Evolutionary conservation across 64 coral and sea anemone species (phyloP).

Genomic region (Pachyseris speciosa): DNA sequence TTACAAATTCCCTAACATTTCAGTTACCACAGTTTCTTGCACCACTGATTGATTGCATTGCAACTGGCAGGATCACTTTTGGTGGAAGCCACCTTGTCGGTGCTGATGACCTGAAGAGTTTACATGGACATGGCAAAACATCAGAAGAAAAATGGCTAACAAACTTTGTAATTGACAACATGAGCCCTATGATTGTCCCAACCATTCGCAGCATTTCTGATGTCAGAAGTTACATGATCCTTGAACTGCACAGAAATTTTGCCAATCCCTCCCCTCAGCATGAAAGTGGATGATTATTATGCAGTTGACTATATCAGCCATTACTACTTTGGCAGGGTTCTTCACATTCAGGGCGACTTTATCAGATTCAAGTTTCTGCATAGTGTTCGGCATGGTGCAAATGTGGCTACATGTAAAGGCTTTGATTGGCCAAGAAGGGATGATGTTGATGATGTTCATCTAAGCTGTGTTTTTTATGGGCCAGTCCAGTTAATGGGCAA

Average conservation of each 20-base stretch:
- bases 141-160: conserved; percentile 22
- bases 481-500: conserved; percentile 59
- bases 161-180: conserved; percentile 54
- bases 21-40: neutral
- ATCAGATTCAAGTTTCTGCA: conserved; percentile 74
- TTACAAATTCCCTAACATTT: conserved; percentile 16
- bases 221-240: neutral
- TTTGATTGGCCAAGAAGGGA: conserved; percentile 67
- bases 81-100: neutral
- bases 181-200: conserved; percentile 5
- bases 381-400: conserved; percentile 3
- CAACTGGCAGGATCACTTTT: conserved; percentile 26
- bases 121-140: conserved; percentile 17
- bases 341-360: conserved; percentile 19
- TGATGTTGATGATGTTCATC: conserved; percentile 44
- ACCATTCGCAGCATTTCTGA: conserved; percentile 13
- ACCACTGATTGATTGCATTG: conserved; percentile 47
- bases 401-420: neutral
- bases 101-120: conserved; percentile 3
- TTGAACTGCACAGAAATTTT: conserved; percentile 13
- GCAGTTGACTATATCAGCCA: conserved; percentile 50
- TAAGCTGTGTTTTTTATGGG: conserved; percentile 64
- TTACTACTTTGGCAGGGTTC: conserved; percentile 68
- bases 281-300: neutral
- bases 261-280: neutral